phyloP scores from a whole-genome alignment of 2,888 invertebrate species.

The Alviniconcha strummeri region DNA sequence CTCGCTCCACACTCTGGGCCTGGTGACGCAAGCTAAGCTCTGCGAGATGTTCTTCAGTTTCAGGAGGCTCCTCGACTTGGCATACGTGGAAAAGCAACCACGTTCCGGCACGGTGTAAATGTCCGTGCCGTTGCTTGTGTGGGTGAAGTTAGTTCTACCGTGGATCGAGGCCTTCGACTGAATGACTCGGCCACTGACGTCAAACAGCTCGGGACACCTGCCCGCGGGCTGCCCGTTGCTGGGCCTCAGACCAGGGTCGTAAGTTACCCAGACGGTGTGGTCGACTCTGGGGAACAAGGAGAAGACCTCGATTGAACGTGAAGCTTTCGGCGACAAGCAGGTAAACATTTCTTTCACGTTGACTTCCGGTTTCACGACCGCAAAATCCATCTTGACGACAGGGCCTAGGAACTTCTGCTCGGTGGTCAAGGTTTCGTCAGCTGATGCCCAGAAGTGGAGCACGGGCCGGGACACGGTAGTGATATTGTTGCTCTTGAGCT shows the following conservation, averaged over 20 bases:
- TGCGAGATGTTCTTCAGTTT: neutral
- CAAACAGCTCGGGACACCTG: neutral
- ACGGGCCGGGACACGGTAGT: constrained; percentile 14
- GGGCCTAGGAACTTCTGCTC: constrained; percentile 1
- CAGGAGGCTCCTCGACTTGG: constrained; percentile 11
- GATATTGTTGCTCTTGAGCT: neutral
- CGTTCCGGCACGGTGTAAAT: neutral
- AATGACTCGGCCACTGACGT: neutral
- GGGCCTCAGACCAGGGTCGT: neutral
- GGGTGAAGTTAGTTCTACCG: constrained; percentile 17
- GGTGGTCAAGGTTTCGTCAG: neutral
- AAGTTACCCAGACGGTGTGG: neutral
- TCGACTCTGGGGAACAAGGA: constrained; percentile 17
- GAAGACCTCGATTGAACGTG: neutral
- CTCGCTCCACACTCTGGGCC: neutral
- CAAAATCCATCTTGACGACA: neutral
- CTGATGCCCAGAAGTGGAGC: constrained; percentile 6
- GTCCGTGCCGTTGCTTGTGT: neutral
- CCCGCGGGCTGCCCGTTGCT: too few relatives aligned
- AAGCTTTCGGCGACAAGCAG: neutral
- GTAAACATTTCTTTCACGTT: neutral
- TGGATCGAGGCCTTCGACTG: neutral
- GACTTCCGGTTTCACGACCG: neutral
- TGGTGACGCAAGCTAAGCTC: neutral
- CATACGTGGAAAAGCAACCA: neutral